Conservation (phyloP, 2,888 invertebrate genomes). For the Apamea sordens region DNA sequence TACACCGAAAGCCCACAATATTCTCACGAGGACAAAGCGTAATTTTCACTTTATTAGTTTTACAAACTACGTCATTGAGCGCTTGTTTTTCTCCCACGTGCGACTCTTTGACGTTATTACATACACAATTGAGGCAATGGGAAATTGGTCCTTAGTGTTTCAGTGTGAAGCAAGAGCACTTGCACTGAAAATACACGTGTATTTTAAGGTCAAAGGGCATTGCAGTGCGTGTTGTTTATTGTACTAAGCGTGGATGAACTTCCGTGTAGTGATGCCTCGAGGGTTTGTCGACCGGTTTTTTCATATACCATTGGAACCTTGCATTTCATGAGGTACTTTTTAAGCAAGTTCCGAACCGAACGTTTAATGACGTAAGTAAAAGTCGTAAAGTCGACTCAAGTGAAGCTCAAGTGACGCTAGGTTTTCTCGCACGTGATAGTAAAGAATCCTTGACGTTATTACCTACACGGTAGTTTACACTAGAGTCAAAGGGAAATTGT, state of each 20-base stretch:
- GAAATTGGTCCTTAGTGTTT: background rate
- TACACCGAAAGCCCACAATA: background rate
- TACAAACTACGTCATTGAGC: slow-evolving; percentile 26
- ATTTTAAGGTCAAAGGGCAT: background rate
- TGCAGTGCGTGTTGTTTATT: slow-evolving; percentile 6
- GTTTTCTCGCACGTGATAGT: slow-evolving; percentile 15
- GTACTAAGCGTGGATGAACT: background rate
- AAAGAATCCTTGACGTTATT: slow-evolving; percentile 5
- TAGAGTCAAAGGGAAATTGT: background rate
- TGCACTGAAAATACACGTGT: slow-evolving; percentile 21
- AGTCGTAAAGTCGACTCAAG: too few relatives aligned
- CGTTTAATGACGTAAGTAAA: too few relatives aligned
- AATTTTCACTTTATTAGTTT: background rate
- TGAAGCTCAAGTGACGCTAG: background rate
- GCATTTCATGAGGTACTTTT: too few relatives aligned
- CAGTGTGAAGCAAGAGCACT: background rate
- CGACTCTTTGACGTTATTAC: slow-evolving; percentile 3
- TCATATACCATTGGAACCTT: too few relatives aligned
- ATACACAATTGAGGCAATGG: background rate
- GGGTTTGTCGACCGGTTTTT: background rate
- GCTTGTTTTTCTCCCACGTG: slow-evolving; percentile 16
- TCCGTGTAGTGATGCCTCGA: background rate
- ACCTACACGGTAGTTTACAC: background rate
- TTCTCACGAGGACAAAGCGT: background rate
- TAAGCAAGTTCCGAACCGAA: too few relatives aligned